Evolutionary conservation across 2,113 vertebrate species (phyloP).

Genomic region (Mastomys natalensis): DNA sequence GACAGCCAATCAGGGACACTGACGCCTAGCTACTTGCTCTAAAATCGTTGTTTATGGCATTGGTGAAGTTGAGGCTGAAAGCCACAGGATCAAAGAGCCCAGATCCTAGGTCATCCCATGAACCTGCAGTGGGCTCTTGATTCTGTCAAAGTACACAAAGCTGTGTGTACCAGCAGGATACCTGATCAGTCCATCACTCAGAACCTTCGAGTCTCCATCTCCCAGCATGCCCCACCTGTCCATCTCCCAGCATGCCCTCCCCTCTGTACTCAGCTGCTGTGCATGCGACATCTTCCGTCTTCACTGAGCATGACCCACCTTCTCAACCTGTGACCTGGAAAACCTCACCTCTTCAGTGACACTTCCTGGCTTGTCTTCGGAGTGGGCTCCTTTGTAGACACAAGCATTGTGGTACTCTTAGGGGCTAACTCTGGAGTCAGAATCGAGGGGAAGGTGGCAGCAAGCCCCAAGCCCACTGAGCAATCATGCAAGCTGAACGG

Average conservation of each 20-base stretch:
- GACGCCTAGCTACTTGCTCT: neutral
- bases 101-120: neutral
- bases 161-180: neutral
- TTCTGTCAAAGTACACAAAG: neutral
- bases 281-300: neutral
- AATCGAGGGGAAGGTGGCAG: neutral
- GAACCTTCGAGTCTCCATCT: neutral
- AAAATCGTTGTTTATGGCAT: neutral
- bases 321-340: neutral
- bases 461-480: neutral
- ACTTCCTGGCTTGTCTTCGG: neutral
- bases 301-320: neutral
- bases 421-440: neutral
- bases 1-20: neutral
- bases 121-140: fast-evolving
- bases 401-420: neutral
- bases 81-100: neutral
- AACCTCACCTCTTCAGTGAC: neutral
- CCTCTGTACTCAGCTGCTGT: neutral
- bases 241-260: neutral
- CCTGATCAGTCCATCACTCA: neutral
- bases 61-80: neutral
- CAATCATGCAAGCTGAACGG: neutral
- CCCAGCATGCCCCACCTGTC: neutral
- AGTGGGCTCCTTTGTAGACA: neutral